A percentile compares a stretch with the other conserved stretches of the same genome.
Evolutionary conservation across 1,140 invertebrate genomes (phyloP).

Genomic region (Branchinecta lindahli): DNA sequence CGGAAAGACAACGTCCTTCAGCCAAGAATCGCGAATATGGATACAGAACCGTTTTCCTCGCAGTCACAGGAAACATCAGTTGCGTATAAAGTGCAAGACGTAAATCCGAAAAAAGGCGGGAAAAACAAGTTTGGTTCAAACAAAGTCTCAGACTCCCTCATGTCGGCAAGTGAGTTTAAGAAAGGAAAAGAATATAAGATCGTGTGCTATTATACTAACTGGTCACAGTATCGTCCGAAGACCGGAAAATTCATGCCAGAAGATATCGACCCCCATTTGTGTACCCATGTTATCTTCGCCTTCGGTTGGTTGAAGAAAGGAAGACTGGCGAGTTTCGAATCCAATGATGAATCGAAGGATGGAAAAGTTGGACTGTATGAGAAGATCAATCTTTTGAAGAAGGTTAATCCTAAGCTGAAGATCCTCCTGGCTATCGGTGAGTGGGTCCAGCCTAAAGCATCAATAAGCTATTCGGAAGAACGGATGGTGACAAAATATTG

Average conservation of each 20-base stretch:
- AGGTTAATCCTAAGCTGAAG: conserved; percentile 75
- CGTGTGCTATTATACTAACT: conserved; percentile 93
- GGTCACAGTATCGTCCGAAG: conserved; percentile 88
- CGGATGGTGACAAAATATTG: too few species aligned
- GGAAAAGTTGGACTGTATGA: conserved; percentile 79
- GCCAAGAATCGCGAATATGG: not conserved
- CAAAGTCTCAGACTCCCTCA: not conserved
- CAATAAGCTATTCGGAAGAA: too few species aligned
- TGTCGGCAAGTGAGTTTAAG: not conserved
- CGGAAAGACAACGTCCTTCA: not conserved
- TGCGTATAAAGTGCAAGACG: not conserved
- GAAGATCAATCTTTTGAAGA: conserved; percentile 61
- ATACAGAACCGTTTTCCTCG: not conserved
- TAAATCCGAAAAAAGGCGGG: not conserved
- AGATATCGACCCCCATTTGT: conserved; percentile 84
- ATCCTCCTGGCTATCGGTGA: conserved; percentile 72
- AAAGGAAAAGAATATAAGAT: conserved; percentile 38
- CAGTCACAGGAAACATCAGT: not conserved
- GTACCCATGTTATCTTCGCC: conserved; percentile 88
- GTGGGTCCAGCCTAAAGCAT: conserved; percentile 25
- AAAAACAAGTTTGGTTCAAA: not conserved
- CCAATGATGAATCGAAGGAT: conserved; percentile 81
- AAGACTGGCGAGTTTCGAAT: conserved; percentile 74
- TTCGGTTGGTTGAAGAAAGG: conserved; percentile 95
- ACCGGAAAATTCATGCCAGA: conserved; percentile 84